A percentile compares a stretch with the other conserved stretches of the same genome.
phyloP scores from a whole-genome alignment of 2,888 invertebrate species.

The Troides aeacus region DNA sequence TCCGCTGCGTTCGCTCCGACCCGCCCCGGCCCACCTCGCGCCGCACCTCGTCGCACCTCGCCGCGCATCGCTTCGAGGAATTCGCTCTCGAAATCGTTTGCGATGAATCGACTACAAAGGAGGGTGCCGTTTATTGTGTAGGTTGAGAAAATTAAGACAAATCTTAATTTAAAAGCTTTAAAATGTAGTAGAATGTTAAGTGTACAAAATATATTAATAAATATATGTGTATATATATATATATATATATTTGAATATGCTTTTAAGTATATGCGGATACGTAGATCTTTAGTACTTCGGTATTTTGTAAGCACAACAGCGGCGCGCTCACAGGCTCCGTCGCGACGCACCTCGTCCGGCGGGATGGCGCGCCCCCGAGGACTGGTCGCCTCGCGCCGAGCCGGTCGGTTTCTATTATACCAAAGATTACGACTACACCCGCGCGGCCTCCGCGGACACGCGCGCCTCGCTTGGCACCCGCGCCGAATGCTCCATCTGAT shows the following conservation, averaged over 20 bases:
- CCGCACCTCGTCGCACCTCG: slow-evolving; percentile 13
- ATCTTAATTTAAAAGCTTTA: slow-evolving; percentile 75
- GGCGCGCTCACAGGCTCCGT: not conserved
- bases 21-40: slow-evolving; percentile 20
- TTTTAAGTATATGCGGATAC: slow-evolving; percentile 44
- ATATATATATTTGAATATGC: slow-evolving; percentile 45
- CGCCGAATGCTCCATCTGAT: not conserved
- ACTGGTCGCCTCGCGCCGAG: slow-evolving; percentile 5
- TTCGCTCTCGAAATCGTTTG: slow-evolving; percentile 41
- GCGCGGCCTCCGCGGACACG: not conserved
- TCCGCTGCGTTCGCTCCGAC: slow-evolving; percentile 30
- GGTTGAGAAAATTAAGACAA: slow-evolving; percentile 60
- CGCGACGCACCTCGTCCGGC: slow-evolving; percentile 7
- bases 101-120: slow-evolving; percentile 50
- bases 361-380: not conserved
- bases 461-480: not conserved
- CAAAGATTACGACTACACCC: slow-evolving; percentile 15
- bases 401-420: slow-evolving; percentile 7
- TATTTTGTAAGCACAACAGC: slow-evolving; percentile 8
- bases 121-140: slow-evolving; percentile 45
- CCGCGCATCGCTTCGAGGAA: not conserved
- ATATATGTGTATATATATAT: slow-evolving; percentile 21
- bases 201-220: slow-evolving; percentile 60
- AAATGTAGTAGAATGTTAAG: slow-evolving; percentile 60
- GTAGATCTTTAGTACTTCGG: slow-evolving; percentile 31